Conservation (phyloP, 2,888 invertebrate genomes). For the Drosophila incognita region DNA sequence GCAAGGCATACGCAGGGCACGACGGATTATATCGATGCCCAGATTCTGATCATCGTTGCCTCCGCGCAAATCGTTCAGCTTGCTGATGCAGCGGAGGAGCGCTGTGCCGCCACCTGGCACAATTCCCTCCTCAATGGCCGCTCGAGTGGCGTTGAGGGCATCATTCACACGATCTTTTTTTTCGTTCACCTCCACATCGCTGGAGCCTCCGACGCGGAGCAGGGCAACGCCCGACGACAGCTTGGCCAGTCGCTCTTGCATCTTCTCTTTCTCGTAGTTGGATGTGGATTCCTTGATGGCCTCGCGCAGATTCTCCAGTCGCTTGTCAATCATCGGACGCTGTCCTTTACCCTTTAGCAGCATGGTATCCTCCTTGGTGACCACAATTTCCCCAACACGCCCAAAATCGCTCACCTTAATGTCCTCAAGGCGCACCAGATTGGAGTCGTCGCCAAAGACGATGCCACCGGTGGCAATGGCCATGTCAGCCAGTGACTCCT, state of each 20-base stretch:
- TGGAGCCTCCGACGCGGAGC: constrained; percentile 93
- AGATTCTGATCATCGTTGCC: constrained; percentile 88
- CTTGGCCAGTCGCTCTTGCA: constrained; percentile 95
- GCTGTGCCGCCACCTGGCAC: constrained; percentile 98
- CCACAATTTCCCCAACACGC: constrained; percentile 93
- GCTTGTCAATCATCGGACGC: constrained; percentile 91
- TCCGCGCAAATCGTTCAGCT: constrained; percentile 88
- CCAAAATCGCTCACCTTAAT: constrained; percentile 92
- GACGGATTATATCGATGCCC: constrained; percentile 94
- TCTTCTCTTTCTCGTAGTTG: constrained; percentile 97
- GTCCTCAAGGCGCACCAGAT: constrained; percentile 94
- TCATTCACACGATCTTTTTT: constrained; percentile 98
- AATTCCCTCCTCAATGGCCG: constrained; percentile 97
- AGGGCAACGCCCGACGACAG: constrained; percentile 93
- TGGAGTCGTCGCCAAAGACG: constrained; percentile 96
- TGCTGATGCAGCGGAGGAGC: constrained; percentile 91
- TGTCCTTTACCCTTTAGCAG: constrained; percentile 90
- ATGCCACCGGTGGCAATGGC: constrained; percentile 95
- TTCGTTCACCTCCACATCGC: constrained; percentile 96
- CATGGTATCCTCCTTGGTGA: constrained; percentile 97
- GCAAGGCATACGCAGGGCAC: constrained; percentile 95
- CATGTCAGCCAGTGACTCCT: constrained; percentile 95
- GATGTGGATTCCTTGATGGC: constrained; percentile 94
- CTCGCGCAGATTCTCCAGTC: constrained; percentile 92
- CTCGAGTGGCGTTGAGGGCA: constrained; percentile 96